These are phyloP conservation scores for Drosophila nigromelanica DNA, from an alignment of 1,140 invertebrate genomes.

Conservation along the genomic window DNA sequence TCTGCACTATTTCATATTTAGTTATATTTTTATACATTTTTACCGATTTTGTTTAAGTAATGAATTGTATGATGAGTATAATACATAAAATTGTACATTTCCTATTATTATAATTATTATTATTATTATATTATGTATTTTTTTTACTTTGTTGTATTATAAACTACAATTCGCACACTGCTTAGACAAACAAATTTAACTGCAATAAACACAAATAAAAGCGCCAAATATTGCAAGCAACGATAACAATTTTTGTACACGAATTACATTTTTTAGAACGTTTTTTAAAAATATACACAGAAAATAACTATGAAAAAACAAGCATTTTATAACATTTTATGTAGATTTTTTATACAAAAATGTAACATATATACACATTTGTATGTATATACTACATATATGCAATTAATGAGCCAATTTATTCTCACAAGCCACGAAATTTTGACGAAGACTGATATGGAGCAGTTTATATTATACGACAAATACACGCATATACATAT, in stretches of 20 bases:
- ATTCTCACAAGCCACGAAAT: conserved; percentile 69
- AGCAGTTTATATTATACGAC: conserved; percentile 55
- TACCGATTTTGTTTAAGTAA: conserved; percentile 13
- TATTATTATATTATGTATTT: conserved; percentile 14
- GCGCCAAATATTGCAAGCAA: conserved; percentile 68
- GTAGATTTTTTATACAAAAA: conserved; percentile 60
- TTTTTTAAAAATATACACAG: conserved; percentile 60
- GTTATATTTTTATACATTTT: conserved; percentile 28
- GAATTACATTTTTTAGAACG: conserved; percentile 58
- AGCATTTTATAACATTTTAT: conserved; percentile 68
- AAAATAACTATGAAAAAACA: conserved; percentile 18
- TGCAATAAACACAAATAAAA: conserved; percentile 38
- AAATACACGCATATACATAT: conserved; percentile 34
- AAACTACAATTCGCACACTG: conserved; percentile 27
- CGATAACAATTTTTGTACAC: conserved; percentile 40
- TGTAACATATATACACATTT: conserved; percentile 26
- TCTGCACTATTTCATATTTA: conserved; percentile 31
- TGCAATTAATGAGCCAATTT: conserved; percentile 71
- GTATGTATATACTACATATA: conserved; percentile 44
- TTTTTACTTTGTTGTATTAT: conserved; percentile 35
- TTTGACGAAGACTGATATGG: conserved; percentile 69
- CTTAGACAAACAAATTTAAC: conserved; percentile 20
- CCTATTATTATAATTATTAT: conserved; percentile 40
- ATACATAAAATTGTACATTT: conserved; percentile 63
- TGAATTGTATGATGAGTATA: conserved; percentile 58